These are phyloP conservation scores for Agrotis segetum DNA, from an alignment of 2,888 invertebrate genomes.

Conservation along the genomic window DNA sequence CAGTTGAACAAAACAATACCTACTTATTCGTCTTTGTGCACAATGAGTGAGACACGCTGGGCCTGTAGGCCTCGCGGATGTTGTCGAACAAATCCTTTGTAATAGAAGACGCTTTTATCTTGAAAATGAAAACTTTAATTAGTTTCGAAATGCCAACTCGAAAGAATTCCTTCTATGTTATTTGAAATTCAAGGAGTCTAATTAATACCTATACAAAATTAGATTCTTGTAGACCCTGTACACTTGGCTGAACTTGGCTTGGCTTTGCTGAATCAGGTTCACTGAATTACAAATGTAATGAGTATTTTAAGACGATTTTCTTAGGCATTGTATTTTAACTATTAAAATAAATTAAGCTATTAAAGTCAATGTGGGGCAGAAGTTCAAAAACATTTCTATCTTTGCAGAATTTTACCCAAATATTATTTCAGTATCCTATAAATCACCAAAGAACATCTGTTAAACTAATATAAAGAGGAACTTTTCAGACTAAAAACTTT, in stretches of 20 bases:
- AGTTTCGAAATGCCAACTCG: slow-evolving; percentile 70
- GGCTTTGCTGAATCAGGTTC: slow-evolving; percentile 6
- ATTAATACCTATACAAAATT: slow-evolving; percentile 55
- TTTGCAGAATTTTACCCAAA: background rate
- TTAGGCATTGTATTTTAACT: background rate
- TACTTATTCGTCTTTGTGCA: slow-evolving; percentile 74
- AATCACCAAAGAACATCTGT: background rate
- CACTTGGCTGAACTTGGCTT: slow-evolving; percentile 19
- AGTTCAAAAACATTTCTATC: background rate
- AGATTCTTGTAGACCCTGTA: slow-evolving; percentile 31
- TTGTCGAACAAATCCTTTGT: slow-evolving; percentile 81
- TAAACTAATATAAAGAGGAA: slow-evolving; percentile 23
- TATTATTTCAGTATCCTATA: slow-evolving; percentile 2
- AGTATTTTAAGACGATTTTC: slow-evolving; percentile 17
- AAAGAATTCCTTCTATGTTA: slow-evolving; percentile 67
- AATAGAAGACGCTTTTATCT: slow-evolving; percentile 74
- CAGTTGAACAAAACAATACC: slow-evolving; percentile 78
- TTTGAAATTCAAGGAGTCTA: slow-evolving; percentile 65
- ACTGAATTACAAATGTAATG: slow-evolving; percentile 4
- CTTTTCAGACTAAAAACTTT: background rate
- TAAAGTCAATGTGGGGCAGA: background rate
- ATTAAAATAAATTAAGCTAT: background rate
- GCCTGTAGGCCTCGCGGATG: slow-evolving; percentile 70
- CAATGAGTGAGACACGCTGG: slow-evolving; percentile 69
- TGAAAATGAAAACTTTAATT: slow-evolving; percentile 84